phyloP scores from a whole-genome alignment of 1,140 invertebrate species.

The Hermatobates lingyangjiaoensis region DNA sequence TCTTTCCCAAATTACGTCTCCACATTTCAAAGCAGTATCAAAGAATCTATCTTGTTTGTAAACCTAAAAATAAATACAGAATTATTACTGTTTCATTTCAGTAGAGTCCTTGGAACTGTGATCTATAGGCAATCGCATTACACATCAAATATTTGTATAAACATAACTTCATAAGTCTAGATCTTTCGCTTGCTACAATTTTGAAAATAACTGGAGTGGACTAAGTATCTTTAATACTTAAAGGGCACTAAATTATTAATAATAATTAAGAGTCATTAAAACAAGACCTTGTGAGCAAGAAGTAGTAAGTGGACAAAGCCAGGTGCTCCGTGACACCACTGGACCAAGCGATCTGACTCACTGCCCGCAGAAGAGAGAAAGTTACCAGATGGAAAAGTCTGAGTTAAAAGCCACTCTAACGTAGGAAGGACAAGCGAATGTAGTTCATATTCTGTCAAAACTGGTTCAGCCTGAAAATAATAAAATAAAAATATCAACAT shows the following conservation, averaged over 20 bases:
- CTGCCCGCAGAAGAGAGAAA: constrained; percentile 63
- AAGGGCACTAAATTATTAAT: too few relatives aligned
- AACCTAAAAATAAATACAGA: constrained; percentile 29
- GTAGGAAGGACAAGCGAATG: constrained; percentile 35
- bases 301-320: constrained; percentile 61
- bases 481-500: constrained; percentile 2
- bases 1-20: constrained; percentile 62
- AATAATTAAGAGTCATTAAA: too few relatives aligned
- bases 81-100: too few relatives aligned
- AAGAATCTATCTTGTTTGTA: constrained; percentile 57
- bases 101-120: too few relatives aligned
- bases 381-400: constrained; percentile 57
- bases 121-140: too few relatives aligned
- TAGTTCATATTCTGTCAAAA: constrained; percentile 34
- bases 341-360: constrained; percentile 55
- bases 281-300: constrained; percentile 61
- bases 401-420: constrained; percentile 41
- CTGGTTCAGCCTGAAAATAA: constrained; percentile 28
- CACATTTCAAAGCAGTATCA: constrained; percentile 44
- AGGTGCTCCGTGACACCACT: constrained; percentile 92
- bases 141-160: too few relatives aligned
- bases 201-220: too few relatives aligned
- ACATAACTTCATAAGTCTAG: too few relatives aligned
- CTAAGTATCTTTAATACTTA: too few relatives aligned
- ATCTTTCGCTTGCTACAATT: too few relatives aligned